Base-by-base conservation (phyloP, 2,888 invertebrate species). In the Agriotes lineatus region DNA sequence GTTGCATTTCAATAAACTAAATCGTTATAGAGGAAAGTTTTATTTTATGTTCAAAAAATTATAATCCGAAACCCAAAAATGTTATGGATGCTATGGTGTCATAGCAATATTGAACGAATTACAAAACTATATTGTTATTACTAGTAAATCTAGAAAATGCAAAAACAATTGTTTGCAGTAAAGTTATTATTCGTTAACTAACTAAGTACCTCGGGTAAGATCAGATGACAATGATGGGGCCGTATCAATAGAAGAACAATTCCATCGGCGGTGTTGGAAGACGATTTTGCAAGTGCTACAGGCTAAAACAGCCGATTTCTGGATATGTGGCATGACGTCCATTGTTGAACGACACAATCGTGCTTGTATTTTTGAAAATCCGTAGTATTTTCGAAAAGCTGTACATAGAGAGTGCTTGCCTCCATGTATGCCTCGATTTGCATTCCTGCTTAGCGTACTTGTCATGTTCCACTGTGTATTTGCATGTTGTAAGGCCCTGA, bases 171-270 rank as follows among this genome's bases (percentile, higher is more conserved):
- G n/a, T n/a, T n/a, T n/a, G n/a, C n/a, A n/a, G n/a, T n/a, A n/a
- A n/a, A n/a, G n/a, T n/a, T n/a, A n/a, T n/a, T n/a, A n/a, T n/a
- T n/a, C n/a, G n/a, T n/a, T n/a, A n/a, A n/a, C n/a, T 20, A 2
- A n/a, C 3, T 25, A 50, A 18, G 52, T 82, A 94, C 95, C 94
- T 85, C 91, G 89, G 1, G 91, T 89, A 72, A 95, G 85, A 82
- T 95, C 95, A 5, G 92, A 90, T n/a, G 91, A 88, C 75, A 90
- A 89, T 75, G 87, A 87, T 0, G 95, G 95, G 0, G 93, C 93
- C 18, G 86, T 86, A 42, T 88, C 87, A 59, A 94, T 87, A 45
- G 93, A 91, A 67, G 93, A 92, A 84, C 95, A 95, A 85, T 95
- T 95, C 95, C 95, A 95, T 67, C 94, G 85, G 71, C 93, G 87